These are phyloP conservation scores for Neotoxoptera formosana DNA, from an alignment of 1,140 invertebrate genomes.

Conservation along the genomic window DNA sequence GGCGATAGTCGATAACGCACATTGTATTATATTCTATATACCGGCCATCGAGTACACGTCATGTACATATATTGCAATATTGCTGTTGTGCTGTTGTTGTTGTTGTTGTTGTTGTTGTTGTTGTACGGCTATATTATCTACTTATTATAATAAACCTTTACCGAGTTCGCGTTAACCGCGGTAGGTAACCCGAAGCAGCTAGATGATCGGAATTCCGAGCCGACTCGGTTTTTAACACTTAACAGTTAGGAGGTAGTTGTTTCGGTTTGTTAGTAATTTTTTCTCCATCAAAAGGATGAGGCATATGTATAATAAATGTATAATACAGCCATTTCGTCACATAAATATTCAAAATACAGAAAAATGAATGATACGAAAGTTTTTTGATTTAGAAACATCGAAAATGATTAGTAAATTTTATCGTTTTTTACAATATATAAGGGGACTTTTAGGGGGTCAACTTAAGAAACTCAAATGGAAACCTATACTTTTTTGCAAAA, in stretches of 20 bases:
- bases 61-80: not conserved
- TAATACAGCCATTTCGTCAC: too few species aligned
- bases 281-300: not conserved
- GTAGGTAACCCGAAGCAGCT: not conserved
- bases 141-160: not conserved
- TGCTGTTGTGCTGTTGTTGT: not conserved
- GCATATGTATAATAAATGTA: too few species aligned
- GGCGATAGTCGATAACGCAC: not conserved
- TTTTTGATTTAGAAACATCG: too few species aligned
- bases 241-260: not conserved
- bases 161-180: not conserved
- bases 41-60: not conserved
- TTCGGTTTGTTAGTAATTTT: not conserved
- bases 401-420: too few species aligned
- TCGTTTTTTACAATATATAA: too few species aligned
- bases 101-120: not conserved
- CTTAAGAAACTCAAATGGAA: too few species aligned
- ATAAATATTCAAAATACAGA: too few species aligned
- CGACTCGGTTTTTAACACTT: not conserved
- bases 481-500: too few species aligned
- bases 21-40: not conserved
- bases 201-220: not conserved
- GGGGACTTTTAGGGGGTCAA: too few species aligned
- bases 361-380: too few species aligned
- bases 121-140: not conserved